These are phyloP conservation scores for Dasysyrphus tricinctus DNA, from an alignment of 2,888 invertebrate species.

Conservation along the genomic window DNA sequence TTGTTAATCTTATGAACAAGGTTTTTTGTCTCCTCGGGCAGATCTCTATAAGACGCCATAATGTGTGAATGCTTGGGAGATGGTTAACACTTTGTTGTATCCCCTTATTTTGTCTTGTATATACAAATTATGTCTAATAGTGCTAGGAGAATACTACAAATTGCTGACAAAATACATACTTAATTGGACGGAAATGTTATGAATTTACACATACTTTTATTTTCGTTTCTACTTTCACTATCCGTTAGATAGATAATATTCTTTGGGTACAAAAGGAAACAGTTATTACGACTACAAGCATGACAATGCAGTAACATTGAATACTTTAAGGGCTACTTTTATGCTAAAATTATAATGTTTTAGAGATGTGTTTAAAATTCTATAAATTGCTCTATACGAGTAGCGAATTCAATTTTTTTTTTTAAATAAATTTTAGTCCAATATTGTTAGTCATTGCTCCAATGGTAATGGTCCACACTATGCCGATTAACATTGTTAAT, in stretches of 20 bases:
- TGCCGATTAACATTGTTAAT: too few relatives aligned
- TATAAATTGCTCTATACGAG: too few relatives aligned
- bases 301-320: too few relatives aligned
- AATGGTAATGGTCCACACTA: too few relatives aligned
- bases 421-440: too few relatives aligned
- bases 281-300: too few relatives aligned
- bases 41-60: not conserved
- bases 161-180: conserved; percentile 51
- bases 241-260: not conserved
- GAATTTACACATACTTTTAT: conserved; percentile 23
- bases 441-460: too few relatives aligned
- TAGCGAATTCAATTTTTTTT: too few relatives aligned
- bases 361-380: too few relatives aligned
- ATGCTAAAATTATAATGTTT: too few relatives aligned
- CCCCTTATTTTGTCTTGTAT: conserved; percentile 1
- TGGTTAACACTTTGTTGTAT: not conserved
- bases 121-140: conserved; percentile 28
- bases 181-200: conserved; percentile 46
- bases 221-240: conserved; percentile 52
- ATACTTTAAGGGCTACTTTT: too few relatives aligned
- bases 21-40: not conserved
- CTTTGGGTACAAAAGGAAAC: too few relatives aligned
- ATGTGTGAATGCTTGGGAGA: conserved; percentile 9
- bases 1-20: not conserved
- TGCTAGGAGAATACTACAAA: conserved; percentile 52